phyloP scores from a whole-genome alignment of 1,140 invertebrate genomes.

The Platorchestia sp. region DNA sequence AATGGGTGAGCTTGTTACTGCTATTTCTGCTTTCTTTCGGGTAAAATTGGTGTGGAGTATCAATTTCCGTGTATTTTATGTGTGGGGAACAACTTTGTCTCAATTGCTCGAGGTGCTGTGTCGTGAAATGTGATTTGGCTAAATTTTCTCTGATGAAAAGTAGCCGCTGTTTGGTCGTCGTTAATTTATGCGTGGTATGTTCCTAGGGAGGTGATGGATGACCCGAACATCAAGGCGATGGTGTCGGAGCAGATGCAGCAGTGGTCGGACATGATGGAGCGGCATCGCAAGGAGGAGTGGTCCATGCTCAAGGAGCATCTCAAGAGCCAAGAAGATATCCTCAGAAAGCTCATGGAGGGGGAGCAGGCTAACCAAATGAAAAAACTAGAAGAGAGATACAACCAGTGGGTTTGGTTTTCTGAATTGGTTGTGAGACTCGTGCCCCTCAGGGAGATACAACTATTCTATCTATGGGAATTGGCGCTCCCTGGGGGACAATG shows the following conservation, averaged over 20 bases:
- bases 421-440: not conserved
- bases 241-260: constrained; percentile 92
- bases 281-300: constrained; percentile 93
- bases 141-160: not conserved
- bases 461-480: too few species aligned
- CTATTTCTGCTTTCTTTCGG: too few species aligned
- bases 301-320: constrained; percentile 86
- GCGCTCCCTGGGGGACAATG: too few species aligned
- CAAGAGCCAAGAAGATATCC: constrained; percentile 85
- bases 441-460: too few species aligned
- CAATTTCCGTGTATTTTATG: not conserved
- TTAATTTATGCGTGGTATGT: not conserved
- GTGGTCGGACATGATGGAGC: constrained; percentile 91
- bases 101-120: not conserved
- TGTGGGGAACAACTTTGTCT: not conserved
- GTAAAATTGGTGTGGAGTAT: too few species aligned
- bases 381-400: constrained; percentile 89
- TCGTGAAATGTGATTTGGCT: not conserved
- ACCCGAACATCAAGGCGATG: constrained; percentile 83
- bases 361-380: constrained; percentile 91
- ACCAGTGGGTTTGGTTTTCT: constrained; percentile 76
- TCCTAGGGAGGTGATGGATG: constrained; percentile 83
- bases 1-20: too few species aligned
- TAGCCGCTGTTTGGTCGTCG: not conserved
- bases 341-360: constrained; percentile 87